These are phyloP conservation scores for Rafetus swinhoei DNA, from an alignment of 2,113 vertebrate genomes.

Conservation along the genomic window DNA sequence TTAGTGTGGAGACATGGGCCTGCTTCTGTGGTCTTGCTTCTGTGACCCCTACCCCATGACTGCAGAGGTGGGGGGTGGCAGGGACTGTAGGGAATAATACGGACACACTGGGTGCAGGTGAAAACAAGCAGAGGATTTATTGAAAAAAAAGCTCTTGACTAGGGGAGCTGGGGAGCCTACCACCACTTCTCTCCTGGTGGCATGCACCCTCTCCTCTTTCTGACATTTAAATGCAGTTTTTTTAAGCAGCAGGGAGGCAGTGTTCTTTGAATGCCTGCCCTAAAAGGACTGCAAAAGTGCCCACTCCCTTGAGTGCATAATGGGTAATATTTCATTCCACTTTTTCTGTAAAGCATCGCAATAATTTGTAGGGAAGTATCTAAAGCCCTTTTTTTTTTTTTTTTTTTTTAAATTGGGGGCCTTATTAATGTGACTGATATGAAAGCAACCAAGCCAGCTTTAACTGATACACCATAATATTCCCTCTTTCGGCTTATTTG, in stretches of 20 bases:
- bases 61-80: neutral
- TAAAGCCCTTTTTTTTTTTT: rapidly evolving
- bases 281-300: neutral
- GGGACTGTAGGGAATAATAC: too few species aligned
- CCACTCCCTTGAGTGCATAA: neutral
- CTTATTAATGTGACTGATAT: neutral
- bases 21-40: neutral
- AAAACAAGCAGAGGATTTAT: too few species aligned
- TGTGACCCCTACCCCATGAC: neutral
- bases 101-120: too few species aligned
- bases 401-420: neutral
- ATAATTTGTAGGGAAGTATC: neutral
- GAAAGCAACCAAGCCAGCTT: neutral
- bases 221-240: neutral
- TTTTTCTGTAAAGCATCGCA: neutral
- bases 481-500: neutral
- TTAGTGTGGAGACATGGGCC: rapidly evolving
- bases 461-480: too few species aligned
- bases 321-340: neutral
- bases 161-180: neutral
- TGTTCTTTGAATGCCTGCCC: neutral
- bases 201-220: neutral
- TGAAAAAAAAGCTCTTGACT: neutral
- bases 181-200: neutral
- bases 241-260: neutral